Evolutionary conservation across 2,797 vertebrate species (phyloP).

Genomic region (Galagoides demidoff): DNA sequence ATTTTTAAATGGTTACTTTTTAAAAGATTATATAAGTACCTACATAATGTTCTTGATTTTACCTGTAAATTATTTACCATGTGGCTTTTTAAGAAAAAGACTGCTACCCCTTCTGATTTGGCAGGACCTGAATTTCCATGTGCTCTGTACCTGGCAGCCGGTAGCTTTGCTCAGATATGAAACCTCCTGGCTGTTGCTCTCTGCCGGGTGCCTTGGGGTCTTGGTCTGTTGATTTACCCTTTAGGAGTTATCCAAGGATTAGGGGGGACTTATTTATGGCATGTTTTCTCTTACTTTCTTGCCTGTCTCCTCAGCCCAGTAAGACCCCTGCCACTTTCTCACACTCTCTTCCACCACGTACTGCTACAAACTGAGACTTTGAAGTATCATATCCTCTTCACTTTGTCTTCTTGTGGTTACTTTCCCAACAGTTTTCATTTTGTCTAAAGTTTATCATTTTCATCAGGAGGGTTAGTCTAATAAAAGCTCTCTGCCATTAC

Average conservation of each 20-base stretch:
- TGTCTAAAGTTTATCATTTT: not conserved
- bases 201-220: not conserved
- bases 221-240: not conserved
- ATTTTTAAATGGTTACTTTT: constrained; percentile 2
- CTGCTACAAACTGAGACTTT: not conserved
- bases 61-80: not conserved
- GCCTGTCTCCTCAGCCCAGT: not conserved
- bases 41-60: not conserved
- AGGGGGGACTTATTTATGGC: not conserved
- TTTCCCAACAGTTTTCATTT: not conserved
- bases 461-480: not conserved
- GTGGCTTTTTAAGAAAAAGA: not conserved
- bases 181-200: not conserved
- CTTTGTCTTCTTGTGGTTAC: not conserved
- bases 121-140: not conserved
- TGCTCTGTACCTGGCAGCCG: not conserved
- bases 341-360: not conserved
- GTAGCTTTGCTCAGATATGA: not conserved
- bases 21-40: not conserved
- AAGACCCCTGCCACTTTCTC: not conserved
- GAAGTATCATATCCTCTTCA: not conserved
- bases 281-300: not conserved
- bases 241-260: not conserved
- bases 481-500: not conserved
- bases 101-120: not conserved